Conservation (phyloP, 1,140 invertebrate species). For the Eueides isabella region DNA sequence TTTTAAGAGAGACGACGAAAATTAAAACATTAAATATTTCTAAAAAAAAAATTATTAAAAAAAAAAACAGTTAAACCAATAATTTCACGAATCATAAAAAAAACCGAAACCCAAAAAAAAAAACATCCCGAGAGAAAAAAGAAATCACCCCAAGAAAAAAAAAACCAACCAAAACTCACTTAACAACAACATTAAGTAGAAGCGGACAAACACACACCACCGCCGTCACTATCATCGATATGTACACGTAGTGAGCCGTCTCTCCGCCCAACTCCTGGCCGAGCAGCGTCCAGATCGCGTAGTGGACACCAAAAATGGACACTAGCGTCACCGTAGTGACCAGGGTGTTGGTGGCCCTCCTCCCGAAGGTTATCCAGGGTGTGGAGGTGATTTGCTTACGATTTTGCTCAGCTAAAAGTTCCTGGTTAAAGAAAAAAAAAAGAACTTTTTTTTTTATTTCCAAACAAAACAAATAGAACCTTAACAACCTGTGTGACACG, state of each 20-base stretch:
- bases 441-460: no score
- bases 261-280: constrained; percentile 5
- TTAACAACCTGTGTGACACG: no score
- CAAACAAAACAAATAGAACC: no score
- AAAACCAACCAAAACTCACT: constrained; percentile 47
- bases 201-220: constrained; percentile 53
- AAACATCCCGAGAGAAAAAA: no score
- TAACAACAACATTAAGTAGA: constrained; percentile 56
- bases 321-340: constrained; percentile 73
- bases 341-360: constrained; percentile 58
- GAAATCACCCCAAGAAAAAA: constrained; percentile 14
- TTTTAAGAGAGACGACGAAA: no score
- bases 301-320: constrained; percentile 69
- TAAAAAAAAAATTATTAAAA: no score
- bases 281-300: constrained; percentile 56
- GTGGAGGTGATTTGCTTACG: constrained; percentile 47
- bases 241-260: constrained; percentile 31
- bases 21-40: no score
- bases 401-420: constrained; percentile 77
- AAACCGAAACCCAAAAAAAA: neutral
- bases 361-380: constrained; percentile 42
- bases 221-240: constrained; percentile 51
- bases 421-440: constrained; percentile 52
- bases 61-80: constrained; percentile 1
- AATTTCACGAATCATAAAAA: neutral